Evolutionary conservation across 1,140 invertebrate species (phyloP).

Genomic region (Trinorchestia longiramus): DNA sequence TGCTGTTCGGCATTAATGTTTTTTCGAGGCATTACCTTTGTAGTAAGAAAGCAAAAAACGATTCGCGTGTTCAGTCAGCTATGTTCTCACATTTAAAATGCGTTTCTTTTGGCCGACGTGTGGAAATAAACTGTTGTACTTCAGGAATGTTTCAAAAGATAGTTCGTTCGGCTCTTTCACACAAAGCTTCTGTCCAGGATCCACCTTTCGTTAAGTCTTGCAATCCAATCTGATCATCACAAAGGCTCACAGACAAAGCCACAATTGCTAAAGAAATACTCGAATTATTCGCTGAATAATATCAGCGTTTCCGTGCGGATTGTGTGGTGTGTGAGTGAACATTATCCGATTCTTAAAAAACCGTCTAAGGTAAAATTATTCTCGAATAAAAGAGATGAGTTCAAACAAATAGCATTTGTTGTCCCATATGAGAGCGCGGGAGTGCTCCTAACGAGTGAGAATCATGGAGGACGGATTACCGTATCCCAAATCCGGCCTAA

Average conservation of each 20-base stretch:
- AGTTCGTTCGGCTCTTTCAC: neutral
- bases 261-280: neutral
- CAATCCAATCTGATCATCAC: neutral
- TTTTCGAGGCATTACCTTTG: neutral
- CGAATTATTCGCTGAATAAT: neutral
- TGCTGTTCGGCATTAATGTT: neutral
- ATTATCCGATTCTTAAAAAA: neutral
- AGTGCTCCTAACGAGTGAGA: neutral
- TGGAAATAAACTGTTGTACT: neutral
- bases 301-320: neutral
- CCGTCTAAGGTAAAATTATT: neutral
- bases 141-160: neutral
- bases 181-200: neutral
- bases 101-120: neutral
- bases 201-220: neutral
- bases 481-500: slow-evolving; percentile 25
- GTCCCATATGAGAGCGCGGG: neutral
- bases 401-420: neutral
- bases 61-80: neutral
- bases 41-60: neutral
- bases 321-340: neutral
- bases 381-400: neutral
- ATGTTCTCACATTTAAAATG: neutral
- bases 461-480: neutral
- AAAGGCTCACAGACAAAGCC: neutral